Conservation (phyloP, 2,888 invertebrate genomes). For the Xanthostigma xanthostigma region DNA sequence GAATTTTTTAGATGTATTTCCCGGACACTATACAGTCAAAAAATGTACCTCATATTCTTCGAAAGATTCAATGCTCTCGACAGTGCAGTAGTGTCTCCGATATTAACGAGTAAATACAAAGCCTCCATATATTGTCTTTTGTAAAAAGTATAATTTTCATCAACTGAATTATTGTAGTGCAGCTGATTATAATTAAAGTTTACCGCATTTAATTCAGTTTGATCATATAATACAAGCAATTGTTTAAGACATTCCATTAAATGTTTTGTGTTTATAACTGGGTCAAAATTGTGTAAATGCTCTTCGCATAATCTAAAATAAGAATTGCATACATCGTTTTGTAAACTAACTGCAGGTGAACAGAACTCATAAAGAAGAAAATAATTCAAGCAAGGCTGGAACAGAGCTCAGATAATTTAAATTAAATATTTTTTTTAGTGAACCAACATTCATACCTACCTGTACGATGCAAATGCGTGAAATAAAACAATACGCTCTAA, state of each 20-base stretch:
- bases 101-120: constrained; percentile 49
- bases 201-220: constrained; percentile 21
- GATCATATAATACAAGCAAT: constrained; percentile 42
- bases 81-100: constrained; percentile 42
- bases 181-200: constrained; percentile 3
- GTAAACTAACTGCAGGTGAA: neutral
- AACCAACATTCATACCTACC: constrained; percentile 39
- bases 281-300: constrained; percentile 42
- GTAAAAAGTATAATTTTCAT: constrained; percentile 15
- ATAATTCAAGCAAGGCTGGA: too few species aligned
- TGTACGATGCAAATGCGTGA: constrained; percentile 53
- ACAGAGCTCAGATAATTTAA: neutral
- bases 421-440: constrained; percentile 4
- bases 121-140: constrained; percentile 43
- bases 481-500: constrained; percentile 64
- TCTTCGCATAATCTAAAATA: constrained; percentile 40
- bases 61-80: constrained; percentile 34
- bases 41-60: constrained; percentile 29
- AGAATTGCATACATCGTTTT: neutral
- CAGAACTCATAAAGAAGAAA: too few species aligned
- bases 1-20: too few species aligned
- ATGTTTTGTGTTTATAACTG: constrained; percentile 52
- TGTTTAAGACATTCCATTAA: constrained; percentile 56
- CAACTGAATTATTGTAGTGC: constrained; percentile 9
- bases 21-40: constrained; percentile 1